phyloP scores from a whole-genome alignment of 2,888 invertebrate species.

The Andrena hattorfiana region DNA sequence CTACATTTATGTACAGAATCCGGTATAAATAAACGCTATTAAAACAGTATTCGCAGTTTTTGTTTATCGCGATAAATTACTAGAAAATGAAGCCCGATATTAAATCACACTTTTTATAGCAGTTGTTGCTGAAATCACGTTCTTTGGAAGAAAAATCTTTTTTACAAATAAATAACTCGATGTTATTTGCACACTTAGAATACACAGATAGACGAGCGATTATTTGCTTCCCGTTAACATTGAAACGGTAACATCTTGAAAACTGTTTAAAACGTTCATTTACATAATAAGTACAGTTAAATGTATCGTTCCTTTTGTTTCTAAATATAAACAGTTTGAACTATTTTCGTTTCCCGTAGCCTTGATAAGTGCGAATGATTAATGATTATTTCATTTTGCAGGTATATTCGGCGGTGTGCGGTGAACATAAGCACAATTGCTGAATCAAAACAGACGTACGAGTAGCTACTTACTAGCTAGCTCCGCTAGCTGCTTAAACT shows the following conservation, averaged over 20 bases:
- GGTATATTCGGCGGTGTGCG: not conserved
- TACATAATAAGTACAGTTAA: constrained; percentile 36
- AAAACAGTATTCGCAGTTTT: constrained; percentile 17
- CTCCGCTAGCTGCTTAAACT: constrained; percentile 5
- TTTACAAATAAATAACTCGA: too few species aligned
- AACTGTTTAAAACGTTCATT: not conserved
- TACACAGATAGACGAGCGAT: not conserved
- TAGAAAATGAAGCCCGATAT: not conserved
- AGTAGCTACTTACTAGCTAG: not conserved
- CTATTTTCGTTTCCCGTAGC: not conserved
- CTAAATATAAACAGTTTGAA: not conserved
- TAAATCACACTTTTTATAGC: too few species aligned
- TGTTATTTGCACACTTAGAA: not conserved
- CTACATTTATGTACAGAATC: constrained; percentile 28
- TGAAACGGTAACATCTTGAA: not conserved
- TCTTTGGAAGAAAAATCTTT: too few species aligned
- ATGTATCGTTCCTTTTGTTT: too few species aligned
- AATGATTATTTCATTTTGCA: constrained; percentile 8
- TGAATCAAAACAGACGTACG: not conserved
- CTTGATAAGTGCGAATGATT: constrained; percentile 6
- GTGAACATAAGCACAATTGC: not conserved
- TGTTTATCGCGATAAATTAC: not conserved
- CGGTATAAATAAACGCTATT: constrained; percentile 48
- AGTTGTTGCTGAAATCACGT: too few species aligned
- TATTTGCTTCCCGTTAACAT: not conserved